A percentile compares a stretch with the other conserved stretches of the same genome.
phyloP scores from a whole-genome alignment of 2,888 invertebrate species.

The Acrobeloides nanus region DNA sequence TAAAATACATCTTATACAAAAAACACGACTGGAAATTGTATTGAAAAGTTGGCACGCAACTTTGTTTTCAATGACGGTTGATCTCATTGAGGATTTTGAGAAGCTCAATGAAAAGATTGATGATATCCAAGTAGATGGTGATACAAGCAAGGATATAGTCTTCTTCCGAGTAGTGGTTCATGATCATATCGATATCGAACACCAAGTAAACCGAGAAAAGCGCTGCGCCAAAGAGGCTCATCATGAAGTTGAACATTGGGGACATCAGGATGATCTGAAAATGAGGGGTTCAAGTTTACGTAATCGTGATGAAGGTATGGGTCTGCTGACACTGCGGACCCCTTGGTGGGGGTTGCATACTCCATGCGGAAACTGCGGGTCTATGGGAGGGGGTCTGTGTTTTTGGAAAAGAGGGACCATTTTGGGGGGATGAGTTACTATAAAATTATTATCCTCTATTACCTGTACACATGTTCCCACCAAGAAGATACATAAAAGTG shows the following conservation, averaged over 20 bases:
- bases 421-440: not conserved
- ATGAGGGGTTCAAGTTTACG: not conserved
- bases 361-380: not conserved
- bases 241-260: slow-evolving; percentile 65
- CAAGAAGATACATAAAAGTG: slow-evolving; percentile 60
- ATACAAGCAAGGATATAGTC: slow-evolving; percentile 80
- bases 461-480: slow-evolving; percentile 66
- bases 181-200: slow-evolving; percentile 71
- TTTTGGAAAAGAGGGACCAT: not conserved
- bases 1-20: too few species aligned
- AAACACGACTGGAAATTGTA: not conserved
- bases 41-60: not conserved
- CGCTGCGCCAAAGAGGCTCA: slow-evolving; percentile 66
- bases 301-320: not conserved
- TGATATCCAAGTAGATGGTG: slow-evolving; percentile 76
- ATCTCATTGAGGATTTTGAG: slow-evolving; percentile 59
- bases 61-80: slow-evolving; percentile 22
- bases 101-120: slow-evolving; percentile 75
- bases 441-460: too few species aligned
- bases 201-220: slow-evolving; percentile 75
- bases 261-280: slow-evolving; percentile 69
- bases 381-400: not conserved
- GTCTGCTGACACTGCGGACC: slow-evolving; percentile 1
- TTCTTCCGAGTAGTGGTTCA: slow-evolving; percentile 61
- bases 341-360: not conserved